phyloP scores from a whole-genome alignment of 1,140 invertebrate species.

The Drosophila teissieri region DNA sequence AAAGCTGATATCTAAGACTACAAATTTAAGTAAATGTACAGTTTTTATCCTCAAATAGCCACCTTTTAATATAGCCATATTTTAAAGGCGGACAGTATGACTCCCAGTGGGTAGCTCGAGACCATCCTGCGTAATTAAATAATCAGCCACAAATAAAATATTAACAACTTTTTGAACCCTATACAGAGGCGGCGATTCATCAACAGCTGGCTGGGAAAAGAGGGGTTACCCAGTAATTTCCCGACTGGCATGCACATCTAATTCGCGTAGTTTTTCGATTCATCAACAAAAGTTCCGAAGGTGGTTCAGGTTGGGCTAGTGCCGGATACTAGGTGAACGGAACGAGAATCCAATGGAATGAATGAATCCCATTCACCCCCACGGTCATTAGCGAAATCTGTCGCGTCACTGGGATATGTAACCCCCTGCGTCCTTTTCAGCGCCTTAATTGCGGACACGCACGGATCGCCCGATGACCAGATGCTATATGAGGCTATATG shows the following conservation, averaged over 20 bases:
- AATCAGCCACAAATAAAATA: constrained; percentile 42
- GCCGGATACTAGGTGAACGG: constrained; percentile 1
- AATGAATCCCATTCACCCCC: background rate
- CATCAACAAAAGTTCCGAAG: constrained; percentile 33
- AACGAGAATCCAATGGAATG: constrained; percentile 16
- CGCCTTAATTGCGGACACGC: constrained; percentile 54
- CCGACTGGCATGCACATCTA: constrained; percentile 34
- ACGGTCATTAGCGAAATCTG: constrained; percentile 57
- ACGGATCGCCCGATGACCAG: constrained; percentile 48
- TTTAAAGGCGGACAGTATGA: background rate
- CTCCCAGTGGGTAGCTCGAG: constrained; percentile 6
- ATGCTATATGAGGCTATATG: constrained; percentile 17
- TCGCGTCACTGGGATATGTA: constrained; percentile 37
- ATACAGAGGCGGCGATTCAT: constrained; percentile 36
- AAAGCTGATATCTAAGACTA: background rate
- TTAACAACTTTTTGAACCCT: constrained; percentile 34
- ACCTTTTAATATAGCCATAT: background rate
- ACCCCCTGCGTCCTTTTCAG: background rate
- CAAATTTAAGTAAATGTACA: too few species aligned
- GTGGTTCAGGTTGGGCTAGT: constrained; percentile 10
- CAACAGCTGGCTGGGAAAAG: constrained; percentile 17
- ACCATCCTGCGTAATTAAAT: constrained; percentile 32
- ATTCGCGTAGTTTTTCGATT: constrained; percentile 46
- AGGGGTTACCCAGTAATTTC: constrained; percentile 23
- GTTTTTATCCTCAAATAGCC: too few species aligned